Conservation (phyloP, 2,797 vertebrate species). For the Carcharodon carcharias region DNA sequence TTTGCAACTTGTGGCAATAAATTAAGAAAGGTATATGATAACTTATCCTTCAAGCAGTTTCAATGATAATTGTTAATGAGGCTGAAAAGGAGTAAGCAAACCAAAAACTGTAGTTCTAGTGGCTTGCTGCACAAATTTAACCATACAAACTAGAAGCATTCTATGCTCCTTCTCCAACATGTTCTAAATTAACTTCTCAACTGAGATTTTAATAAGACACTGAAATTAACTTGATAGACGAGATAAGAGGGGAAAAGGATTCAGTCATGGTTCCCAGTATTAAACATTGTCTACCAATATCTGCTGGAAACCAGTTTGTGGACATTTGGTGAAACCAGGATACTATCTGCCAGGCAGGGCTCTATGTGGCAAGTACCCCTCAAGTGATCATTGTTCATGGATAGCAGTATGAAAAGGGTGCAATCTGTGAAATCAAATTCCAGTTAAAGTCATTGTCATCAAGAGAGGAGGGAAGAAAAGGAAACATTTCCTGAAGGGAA, state of each 20-base stretch:
- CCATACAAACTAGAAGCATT: neutral
- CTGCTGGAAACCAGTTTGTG: too few relatives aligned
- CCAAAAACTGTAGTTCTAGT: neutral
- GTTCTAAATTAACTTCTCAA: neutral
- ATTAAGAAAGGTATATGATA: neutral
- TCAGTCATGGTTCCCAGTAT: too few relatives aligned
- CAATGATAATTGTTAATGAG: neutral
- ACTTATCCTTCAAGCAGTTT: neutral
- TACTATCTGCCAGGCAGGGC: neutral
- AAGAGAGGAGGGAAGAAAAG: neutral
- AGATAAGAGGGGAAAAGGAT: too few relatives aligned
- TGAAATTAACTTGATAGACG: neutral
- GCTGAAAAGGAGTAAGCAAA: neutral
- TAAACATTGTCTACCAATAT: too few relatives aligned
- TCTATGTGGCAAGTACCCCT: neutral
- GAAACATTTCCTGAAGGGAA: neutral
- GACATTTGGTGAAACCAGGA: too few relatives aligned
- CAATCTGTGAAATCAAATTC: neutral
- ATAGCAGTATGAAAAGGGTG: neutral
- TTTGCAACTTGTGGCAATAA: neutral
- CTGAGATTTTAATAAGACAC: neutral
- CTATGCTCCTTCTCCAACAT: neutral
- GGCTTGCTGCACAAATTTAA: neutral
- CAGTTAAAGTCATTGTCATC: neutral
- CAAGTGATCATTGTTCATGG: neutral